phyloP scores from a whole-genome alignment of 2,113 vertebrate genomes.

The Psammodynastes pulverulentus region DNA sequence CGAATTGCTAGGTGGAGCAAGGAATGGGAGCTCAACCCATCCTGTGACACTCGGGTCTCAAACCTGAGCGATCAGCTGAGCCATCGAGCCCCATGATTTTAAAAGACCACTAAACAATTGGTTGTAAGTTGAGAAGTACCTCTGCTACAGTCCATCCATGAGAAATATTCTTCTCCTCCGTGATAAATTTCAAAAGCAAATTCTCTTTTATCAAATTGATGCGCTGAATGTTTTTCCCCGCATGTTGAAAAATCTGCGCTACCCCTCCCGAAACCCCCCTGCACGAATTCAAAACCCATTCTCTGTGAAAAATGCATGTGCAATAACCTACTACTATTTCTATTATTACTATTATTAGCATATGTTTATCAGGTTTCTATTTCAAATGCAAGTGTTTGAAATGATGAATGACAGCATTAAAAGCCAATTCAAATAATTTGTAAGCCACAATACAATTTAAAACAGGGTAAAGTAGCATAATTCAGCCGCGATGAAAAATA shows the following conservation, averaged over 20 bases:
- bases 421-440: background rate
- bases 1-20: background rate
- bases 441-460: background rate
- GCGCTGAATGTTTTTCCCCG: background rate
- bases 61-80: background rate
- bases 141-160: background rate
- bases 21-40: background rate
- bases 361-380: background rate
- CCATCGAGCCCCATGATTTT: background rate
- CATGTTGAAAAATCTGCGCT: background rate
- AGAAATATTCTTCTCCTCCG: background rate
- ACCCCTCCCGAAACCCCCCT: background rate
- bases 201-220: background rate
- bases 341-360: background rate
- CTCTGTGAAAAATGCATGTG: background rate
- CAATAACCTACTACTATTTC: background rate
- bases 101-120: background rate
- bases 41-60: fast-evolving
- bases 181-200: background rate
- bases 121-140: background rate
- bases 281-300: background rate
- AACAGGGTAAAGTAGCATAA: background rate
- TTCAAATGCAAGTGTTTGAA: background rate
- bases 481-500: background rate
- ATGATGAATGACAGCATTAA: background rate